Base-by-base conservation (phyloP, 1,140 invertebrate genomes). In the Drosophila lacertosa region DNA sequence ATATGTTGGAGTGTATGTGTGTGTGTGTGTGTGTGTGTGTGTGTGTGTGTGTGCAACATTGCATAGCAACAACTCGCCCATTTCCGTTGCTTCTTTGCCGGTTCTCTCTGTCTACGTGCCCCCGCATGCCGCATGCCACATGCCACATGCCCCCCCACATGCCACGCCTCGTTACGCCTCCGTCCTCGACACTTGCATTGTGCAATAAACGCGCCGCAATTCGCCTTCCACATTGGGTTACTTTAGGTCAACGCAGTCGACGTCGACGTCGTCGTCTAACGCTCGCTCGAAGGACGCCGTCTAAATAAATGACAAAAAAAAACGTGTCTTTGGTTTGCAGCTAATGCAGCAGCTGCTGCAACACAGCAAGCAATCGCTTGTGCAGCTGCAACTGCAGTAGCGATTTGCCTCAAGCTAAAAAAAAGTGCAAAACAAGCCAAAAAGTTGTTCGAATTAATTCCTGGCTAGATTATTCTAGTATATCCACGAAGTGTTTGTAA, bases 241-340 rank as follows among this genome's bases (percentile, higher is more conserved):
- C 83, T 86, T 86, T 89, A 88, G 82, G 82, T 86, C 83, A 86
- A 77, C 74, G 74, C 77, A 82, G 77, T 55, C 73, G 63, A 53
- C 68, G 74, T 75, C 74, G 74, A 72, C 77, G 77, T 55, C 73
- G 63, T 47, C 68, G 74, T 75, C 75, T 83, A 83, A 86, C 66
- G 82, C 51, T 68, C 51, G 76, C 81, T 86, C 86, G 80, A 84
- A 84, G 81, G 80, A 86, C 80, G 71, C 54, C 67, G 57, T 62
- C 65, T 62, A 54, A 63, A 54, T n/a, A n/a, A n/a, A n/a, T n/a
- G n/a, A n/a, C n/a, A n/a, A n/a, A n/a, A n/a, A n/a, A n/a, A n/a
- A n/a, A n/a, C n/a, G 26, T 64, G 59, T 44, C 39, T n/a, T n/a
- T n/a, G n/a, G n/a, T n/a, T n/a, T n/a, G 69, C 18, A 29, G 39